These are phyloP conservation scores for Miniopterus natalensis DNA, from an alignment of 2,113 vertebrate genomes.

Conservation along the genomic window DNA sequence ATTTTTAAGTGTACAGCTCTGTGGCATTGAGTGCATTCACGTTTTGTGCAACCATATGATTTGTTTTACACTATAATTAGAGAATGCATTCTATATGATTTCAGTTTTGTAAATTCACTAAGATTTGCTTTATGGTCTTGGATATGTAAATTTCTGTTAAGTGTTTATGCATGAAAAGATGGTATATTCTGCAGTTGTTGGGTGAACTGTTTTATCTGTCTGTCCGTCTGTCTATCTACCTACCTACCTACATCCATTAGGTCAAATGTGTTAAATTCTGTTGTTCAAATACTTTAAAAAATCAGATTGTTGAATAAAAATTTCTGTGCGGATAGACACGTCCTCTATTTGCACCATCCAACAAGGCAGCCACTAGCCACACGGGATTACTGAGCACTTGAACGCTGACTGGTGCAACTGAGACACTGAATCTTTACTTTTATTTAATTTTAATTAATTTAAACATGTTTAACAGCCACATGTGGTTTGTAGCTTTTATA, in stretches of 20 bases:
- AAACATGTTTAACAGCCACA: not conserved
- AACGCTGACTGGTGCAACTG: not conserved
- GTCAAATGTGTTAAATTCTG: not conserved
- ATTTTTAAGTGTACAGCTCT: not conserved
- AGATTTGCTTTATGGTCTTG: not conserved
- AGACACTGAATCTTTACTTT: not conserved
- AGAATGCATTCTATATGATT: not conserved
- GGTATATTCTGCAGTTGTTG: not conserved
- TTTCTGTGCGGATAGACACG: fast-evolving
- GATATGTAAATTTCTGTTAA: not conserved
- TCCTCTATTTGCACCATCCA: not conserved
- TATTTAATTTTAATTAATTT: constrained; percentile 8
- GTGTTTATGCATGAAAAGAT: not conserved
- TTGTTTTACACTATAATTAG: not conserved
- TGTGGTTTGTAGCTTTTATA: not conserved
- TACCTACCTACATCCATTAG: not conserved
- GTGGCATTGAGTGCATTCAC: not conserved
- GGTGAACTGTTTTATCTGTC: not conserved
- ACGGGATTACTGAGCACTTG: not conserved
- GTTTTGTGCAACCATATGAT: not conserved
- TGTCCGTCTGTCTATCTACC: no score
- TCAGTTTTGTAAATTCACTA: not conserved
- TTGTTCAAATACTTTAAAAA: not conserved
- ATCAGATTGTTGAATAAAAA: not conserved
- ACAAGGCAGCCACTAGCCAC: fast-evolving